Evolutionary conservation across 2,797 vertebrate genomes (phyloP).

Genomic region (Alcedo quadribrachys): DNA sequence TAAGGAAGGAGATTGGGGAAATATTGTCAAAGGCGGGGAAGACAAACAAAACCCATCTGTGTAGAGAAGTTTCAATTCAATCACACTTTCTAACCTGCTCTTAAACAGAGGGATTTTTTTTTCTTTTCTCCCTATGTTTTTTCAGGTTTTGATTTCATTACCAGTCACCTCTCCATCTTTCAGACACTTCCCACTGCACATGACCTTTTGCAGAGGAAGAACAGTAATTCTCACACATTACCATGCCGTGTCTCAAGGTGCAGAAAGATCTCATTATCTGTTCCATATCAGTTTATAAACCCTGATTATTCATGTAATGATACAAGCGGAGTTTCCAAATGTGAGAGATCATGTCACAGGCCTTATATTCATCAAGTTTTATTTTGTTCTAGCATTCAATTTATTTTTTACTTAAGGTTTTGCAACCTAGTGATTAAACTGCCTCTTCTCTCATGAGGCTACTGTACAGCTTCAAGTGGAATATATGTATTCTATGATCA

Average conservation of each 20-base stretch:
- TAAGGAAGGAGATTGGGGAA: too few relatives aligned
- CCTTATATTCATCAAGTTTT: neutral
- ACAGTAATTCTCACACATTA: neutral
- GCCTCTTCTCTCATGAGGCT: rapidly evolving
- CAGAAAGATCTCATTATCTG: neutral
- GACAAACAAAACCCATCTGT: neutral
- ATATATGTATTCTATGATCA: neutral
- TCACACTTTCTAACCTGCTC: neutral
- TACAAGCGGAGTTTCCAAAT: neutral
- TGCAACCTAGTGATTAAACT: neutral
- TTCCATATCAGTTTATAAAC: neutral
- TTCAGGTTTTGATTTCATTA: neutral
- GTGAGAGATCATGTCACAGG: neutral
- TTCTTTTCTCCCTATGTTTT: neutral
- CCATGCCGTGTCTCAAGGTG: neutral
- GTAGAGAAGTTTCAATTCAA: neutral
- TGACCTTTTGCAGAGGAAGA: neutral
- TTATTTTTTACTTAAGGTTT: neutral
- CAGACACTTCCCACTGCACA: neutral
- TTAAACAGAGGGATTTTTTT: neutral
- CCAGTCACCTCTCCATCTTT: neutral
- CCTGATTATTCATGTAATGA: neutral
- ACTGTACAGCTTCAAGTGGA: neutral
- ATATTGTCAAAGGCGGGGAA: neutral
- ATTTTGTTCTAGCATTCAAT: neutral